Evolutionary conservation across 2,113 vertebrate species (phyloP), one percentile per base, ranked within the genome.

Genomic region (Sebastes fasciatus): DNA sequence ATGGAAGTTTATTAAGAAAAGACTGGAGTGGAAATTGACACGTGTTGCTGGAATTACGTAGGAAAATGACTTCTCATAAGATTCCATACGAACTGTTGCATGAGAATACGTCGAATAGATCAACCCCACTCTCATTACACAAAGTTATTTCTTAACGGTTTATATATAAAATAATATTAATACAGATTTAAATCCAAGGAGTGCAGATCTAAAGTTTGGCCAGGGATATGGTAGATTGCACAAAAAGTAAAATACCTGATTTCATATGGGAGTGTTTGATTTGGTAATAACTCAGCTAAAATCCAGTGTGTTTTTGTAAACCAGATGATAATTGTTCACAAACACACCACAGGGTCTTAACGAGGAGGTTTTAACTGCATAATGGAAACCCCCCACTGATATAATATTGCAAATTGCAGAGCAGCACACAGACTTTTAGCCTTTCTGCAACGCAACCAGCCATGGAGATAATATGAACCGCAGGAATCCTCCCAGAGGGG

Each of bases 381-480:
- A 70, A 54, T 26, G 13, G 58, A 57, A 46, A 63, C 48, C 4
- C 2, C 46, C 14, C 48, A 65, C 14, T 19, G 5, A 69, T 26
- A 62, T n/a, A n/a, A 65, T 16, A 40, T 10, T 21, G 17, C 17
- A 73, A 57, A 65, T 57, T 73, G 61, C 0, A 0, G 7, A 68
- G 63, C 8, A 71, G 17, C 2, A 4, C 52, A 52, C 51, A 26
- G 52, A 57, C 74, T 66, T 66, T 34, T 34, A 46, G 57, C 55
- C 51, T 58, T 46, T 62, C 49, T 64, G 51, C 43, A 58, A 34
- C 2, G 3, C 14, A 48, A 48, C 42, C 10, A 69, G 60, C 42
- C 51, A n/a, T 42, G 52, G 52, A 45, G 34, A 72, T 61, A 17
- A 66, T 77, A 34, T 9, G 5, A 63, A 65, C 74, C 51, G 74